Evolutionary conservation across 92 coral and sea anemone species (phyloP).

Genomic region (Epizoanthus scotinus): DNA sequence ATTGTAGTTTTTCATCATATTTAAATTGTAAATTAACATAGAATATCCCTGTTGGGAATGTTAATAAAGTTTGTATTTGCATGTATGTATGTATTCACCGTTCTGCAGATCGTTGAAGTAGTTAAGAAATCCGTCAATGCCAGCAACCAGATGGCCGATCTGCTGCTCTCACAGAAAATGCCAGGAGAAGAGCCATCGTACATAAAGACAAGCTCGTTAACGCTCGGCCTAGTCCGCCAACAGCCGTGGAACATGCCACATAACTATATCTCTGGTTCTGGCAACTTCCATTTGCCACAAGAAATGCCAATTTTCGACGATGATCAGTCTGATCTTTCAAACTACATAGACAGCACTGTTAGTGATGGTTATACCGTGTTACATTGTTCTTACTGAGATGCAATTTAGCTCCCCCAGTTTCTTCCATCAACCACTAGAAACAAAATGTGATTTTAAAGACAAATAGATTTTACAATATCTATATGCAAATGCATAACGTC

Average conservation of each 20-base stretch:
- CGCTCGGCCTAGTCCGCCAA: constrained; percentile 39
- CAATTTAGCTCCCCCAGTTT: too few species aligned
- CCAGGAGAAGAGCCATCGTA: constrained; percentile 49
- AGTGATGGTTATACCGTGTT: not conserved
- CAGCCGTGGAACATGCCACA: constrained; percentile 41
- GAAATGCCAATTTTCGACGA: constrained; percentile 42
- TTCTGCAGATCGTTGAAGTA: constrained; percentile 31
- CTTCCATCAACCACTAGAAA: too few species aligned
- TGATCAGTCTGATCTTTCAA: not conserved
- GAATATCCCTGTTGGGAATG: too few species aligned
- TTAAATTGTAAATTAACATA: too few species aligned
- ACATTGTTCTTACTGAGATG: too few species aligned
- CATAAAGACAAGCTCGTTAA: constrained; percentile 37
- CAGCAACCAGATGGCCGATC: constrained; percentile 21
- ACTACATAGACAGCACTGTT: constrained; percentile 23
- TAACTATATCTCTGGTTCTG: constrained; percentile 35
- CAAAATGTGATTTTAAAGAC: too few species aligned
- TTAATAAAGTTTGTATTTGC: too few species aligned
- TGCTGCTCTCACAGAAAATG: constrained; percentile 32
- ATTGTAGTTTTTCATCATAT: too few species aligned
- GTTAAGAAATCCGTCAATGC: constrained; percentile 24
- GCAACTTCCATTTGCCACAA: constrained; percentile 36
- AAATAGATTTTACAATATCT: too few species aligned
- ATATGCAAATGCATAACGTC: too few species aligned
- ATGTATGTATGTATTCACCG: too few species aligned